Conservation (phyloP, 2,888 invertebrate species). For the Luffia ferchaultella region DNA sequence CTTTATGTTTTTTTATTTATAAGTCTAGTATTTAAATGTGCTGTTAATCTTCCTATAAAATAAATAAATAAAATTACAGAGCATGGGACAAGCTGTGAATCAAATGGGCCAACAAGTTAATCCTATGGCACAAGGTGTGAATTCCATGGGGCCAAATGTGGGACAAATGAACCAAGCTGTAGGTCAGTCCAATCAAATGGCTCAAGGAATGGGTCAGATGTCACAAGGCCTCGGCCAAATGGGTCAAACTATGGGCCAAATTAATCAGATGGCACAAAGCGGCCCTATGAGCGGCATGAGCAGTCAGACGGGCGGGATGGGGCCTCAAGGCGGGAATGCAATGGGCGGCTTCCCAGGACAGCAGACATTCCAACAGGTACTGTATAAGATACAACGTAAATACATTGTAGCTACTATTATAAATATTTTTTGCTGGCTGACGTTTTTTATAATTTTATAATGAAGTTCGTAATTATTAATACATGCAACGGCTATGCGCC, state of each 20-base stretch:
- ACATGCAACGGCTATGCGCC: too few relatives aligned
- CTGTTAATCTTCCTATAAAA: too few relatives aligned
- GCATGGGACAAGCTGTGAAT: slow-evolving; percentile 53
- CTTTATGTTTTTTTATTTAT: slow-evolving; percentile 7
- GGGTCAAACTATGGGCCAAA: slow-evolving; percentile 61
- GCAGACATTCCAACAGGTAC: slow-evolving; percentile 62
- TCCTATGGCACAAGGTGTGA: slow-evolving; percentile 52
- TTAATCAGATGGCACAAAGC: slow-evolving; percentile 61
- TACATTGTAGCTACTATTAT: too few relatives aligned
- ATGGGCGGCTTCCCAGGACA: slow-evolving; percentile 64
- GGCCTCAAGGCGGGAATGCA: slow-evolving; percentile 52
- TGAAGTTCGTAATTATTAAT: too few relatives aligned
- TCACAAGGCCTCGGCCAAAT: slow-evolving; percentile 52
- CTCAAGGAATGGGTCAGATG: slow-evolving; percentile 53
- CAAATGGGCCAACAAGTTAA: slow-evolving; percentile 61
- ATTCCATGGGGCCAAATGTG: slow-evolving; percentile 50
- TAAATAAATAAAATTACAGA: slow-evolving; percentile 35
- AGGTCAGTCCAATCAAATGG: slow-evolving; percentile 49
- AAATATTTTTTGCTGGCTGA: too few relatives aligned
- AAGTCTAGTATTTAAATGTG: not conserved
- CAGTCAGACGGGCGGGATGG: slow-evolving; percentile 57
- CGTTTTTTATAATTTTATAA: too few relatives aligned
- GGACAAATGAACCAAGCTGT: slow-evolving; percentile 59
- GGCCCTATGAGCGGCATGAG: slow-evolving; percentile 52
- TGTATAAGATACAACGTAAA: too few relatives aligned